These are phyloP conservation scores for Drosophila carrolli DNA, from an alignment of 1,140 invertebrate genomes.

Conservation along the genomic window DNA sequence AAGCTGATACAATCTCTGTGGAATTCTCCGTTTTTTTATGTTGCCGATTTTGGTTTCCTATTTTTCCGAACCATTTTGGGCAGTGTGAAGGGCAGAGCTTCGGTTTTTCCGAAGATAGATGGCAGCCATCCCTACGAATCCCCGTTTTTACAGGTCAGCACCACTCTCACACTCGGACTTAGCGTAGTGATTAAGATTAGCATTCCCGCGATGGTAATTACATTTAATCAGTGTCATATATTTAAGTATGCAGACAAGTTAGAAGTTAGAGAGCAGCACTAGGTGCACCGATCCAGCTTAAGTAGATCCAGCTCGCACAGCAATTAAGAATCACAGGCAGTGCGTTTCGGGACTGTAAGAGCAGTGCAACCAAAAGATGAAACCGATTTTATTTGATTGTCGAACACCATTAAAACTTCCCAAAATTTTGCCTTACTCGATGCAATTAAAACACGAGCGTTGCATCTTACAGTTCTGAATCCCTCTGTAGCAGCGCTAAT, in stretches of 20 bases:
- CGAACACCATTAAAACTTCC: background rate
- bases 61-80: background rate
- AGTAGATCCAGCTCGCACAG: conserved; percentile 38
- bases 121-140: conserved; percentile 4
- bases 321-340: conserved; percentile 8
- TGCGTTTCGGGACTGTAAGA: conserved; percentile 10
- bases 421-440: conserved; percentile 36
- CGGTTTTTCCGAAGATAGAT: conserved; percentile 24
- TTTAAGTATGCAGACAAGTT: conserved; percentile 24
- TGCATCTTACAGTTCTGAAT: conserved; percentile 15
- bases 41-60: background rate
- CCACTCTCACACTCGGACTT: conserved; percentile 13
- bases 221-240: conserved; percentile 58
- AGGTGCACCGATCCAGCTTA: conserved; percentile 37
- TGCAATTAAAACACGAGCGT: conserved; percentile 14
- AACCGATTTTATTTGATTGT: conserved; percentile 6
- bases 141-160: conserved; percentile 4
- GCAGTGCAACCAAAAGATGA: conserved; percentile 7
- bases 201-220: conserved; percentile 51
- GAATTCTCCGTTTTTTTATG: too few relatives aligned
- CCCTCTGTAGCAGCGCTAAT: conserved; percentile 18
- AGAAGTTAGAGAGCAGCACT: conserved; percentile 17
- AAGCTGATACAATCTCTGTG: background rate
- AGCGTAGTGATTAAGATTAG: conserved; percentile 53
- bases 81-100: conserved; percentile 36